Percentiles rank a stretch among this genome's conserved stretches.
phyloP scores from a whole-genome alignment of 1,140 invertebrate genomes.

The Drosophila bocki region DNA sequence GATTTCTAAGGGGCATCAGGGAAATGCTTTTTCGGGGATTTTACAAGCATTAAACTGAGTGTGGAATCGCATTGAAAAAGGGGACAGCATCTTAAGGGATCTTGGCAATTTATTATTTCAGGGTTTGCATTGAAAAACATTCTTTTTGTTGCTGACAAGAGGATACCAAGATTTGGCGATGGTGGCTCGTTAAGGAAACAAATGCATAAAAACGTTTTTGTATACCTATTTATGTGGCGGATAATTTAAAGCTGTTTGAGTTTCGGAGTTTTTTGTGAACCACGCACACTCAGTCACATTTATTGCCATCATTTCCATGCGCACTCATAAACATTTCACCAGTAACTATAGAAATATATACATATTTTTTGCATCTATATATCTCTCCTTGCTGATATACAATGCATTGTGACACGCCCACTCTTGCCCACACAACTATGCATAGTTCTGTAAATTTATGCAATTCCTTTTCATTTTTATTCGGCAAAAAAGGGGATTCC shows the following conservation, averaged over 20 bases:
- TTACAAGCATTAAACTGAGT: conserved; percentile 31
- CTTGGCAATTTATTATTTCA: conserved; percentile 6
- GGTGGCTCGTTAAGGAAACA: conserved; percentile 20
- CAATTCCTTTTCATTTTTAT: conserved; percentile 53
- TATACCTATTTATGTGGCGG: conserved; percentile 12
- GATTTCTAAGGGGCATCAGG: conserved; percentile 28
- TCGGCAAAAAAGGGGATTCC: conserved; percentile 3
- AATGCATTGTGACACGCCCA: conserved; percentile 43
- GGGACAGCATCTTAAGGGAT: conserved; percentile 20
- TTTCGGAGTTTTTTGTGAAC: conserved; percentile 13
- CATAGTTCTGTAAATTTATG: conserved; percentile 63
- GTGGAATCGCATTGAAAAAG: conserved; percentile 4
- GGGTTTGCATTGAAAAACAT: conserved; percentile 17
- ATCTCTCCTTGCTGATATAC: conserved; percentile 20
- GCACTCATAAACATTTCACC: conserved; percentile 54
- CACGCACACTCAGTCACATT: conserved; percentile 28
- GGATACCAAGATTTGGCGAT: neutral
- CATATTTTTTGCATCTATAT: conserved; percentile 15
- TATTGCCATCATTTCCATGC: conserved; percentile 37
- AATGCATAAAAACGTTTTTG: conserved; percentile 29
- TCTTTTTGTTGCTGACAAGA: conserved; percentile 7
- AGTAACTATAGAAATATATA: conserved; percentile 52
- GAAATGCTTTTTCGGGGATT: conserved; percentile 29
- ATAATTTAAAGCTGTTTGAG: conserved; percentile 32
- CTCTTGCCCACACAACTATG: conserved; percentile 19